Percentiles rank a stretch among this genome's conserved stretches.
phyloP scores from a whole-genome alignment of 2,888 invertebrate genomes.

The Zygothrica quintamaculata region DNA sequence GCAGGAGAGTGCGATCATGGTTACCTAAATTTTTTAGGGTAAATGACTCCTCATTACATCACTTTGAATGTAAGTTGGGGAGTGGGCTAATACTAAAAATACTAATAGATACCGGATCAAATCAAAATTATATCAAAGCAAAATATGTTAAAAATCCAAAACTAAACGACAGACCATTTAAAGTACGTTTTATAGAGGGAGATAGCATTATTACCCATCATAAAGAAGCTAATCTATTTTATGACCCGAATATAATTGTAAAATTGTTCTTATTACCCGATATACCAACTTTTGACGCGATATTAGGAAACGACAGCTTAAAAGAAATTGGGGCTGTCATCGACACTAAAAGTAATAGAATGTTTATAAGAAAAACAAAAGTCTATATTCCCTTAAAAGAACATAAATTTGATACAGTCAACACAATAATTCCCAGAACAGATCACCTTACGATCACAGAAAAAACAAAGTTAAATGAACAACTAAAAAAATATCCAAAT shows the following conservation, averaged over 20 bases:
- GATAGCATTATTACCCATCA: slow-evolving; percentile 2
- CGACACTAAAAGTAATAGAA: neutral
- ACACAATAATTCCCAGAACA: slow-evolving; percentile 12
- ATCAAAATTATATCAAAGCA: slow-evolving; percentile 45
- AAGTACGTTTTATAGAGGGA: slow-evolving; percentile 3
- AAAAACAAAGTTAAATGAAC: neutral
- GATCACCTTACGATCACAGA: slow-evolving; percentile 8
- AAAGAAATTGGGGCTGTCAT: neutral
- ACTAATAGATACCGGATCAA: slow-evolving; percentile 46
- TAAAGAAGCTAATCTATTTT: slow-evolving; percentile 2
- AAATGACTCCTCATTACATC: slow-evolving; percentile 48
- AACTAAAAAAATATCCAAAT: slow-evolving; percentile 12
- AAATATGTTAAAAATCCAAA: slow-evolving; percentile 9
- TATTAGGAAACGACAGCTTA: neutral
- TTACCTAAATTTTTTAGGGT: slow-evolving; percentile 52
- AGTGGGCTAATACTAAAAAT: slow-evolving; percentile 45
- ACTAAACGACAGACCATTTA: neutral
- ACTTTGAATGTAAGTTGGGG: slow-evolving; percentile 39
- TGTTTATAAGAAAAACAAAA: slow-evolving; percentile 6
- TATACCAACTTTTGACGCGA: neutral
- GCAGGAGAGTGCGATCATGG: slow-evolving; percentile 3
- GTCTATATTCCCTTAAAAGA: slow-evolving; percentile 8
- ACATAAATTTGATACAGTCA: slow-evolving; percentile 11
- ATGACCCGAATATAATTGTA: neutral
- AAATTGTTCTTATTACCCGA: slow-evolving; percentile 1